Percentiles rank a stretch among this genome's conserved stretches.
phyloP scores from a whole-genome alignment of 2,888 invertebrate species.

The Myathropa florea region DNA sequence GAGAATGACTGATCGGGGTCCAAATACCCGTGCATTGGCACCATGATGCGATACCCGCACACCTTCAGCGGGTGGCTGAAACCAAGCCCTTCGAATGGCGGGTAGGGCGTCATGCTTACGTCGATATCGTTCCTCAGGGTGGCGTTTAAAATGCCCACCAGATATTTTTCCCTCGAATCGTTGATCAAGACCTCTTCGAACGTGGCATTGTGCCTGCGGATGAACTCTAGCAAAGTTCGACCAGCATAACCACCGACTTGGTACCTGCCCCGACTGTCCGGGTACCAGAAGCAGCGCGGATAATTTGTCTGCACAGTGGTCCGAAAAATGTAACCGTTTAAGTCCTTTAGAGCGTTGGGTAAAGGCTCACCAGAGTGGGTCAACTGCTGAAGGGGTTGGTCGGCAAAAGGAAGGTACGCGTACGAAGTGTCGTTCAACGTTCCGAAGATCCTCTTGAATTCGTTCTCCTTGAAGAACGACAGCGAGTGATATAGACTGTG shows the following conservation, averaged over 20 bases:
- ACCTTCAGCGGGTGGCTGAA: constrained; percentile 11
- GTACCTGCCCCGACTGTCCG: not conserved
- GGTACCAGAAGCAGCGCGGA: constrained; percentile 30
- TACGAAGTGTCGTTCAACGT: not conserved
- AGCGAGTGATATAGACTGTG: not conserved
- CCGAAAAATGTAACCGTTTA: constrained; percentile 27
- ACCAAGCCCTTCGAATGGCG: not conserved
- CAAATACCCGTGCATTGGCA: constrained; percentile 37
- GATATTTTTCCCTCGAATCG: not conserved
- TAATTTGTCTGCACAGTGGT: constrained; percentile 28
- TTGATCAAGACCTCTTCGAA: not conserved
- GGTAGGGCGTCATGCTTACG: constrained; percentile 33
- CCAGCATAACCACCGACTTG: constrained; percentile 30
- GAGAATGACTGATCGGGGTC: constrained; percentile 28
- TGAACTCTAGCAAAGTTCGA: constrained; percentile 9
- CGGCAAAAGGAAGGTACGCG: constrained; percentile 20
- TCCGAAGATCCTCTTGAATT: constrained; percentile 33
- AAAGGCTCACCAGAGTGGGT: not conserved
- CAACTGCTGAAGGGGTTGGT: not conserved
- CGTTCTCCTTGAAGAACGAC: not conserved
- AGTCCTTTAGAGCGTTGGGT: constrained; percentile 10
- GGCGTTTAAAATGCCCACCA: constrained; percentile 9
- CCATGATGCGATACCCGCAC: constrained; percentile 9
- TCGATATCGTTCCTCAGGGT: constrained; percentile 8
- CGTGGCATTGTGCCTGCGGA: constrained; percentile 30